phyloP scores from a whole-genome alignment of 2,113 vertebrate genomes.

The Chinchilla lanigera region DNA sequence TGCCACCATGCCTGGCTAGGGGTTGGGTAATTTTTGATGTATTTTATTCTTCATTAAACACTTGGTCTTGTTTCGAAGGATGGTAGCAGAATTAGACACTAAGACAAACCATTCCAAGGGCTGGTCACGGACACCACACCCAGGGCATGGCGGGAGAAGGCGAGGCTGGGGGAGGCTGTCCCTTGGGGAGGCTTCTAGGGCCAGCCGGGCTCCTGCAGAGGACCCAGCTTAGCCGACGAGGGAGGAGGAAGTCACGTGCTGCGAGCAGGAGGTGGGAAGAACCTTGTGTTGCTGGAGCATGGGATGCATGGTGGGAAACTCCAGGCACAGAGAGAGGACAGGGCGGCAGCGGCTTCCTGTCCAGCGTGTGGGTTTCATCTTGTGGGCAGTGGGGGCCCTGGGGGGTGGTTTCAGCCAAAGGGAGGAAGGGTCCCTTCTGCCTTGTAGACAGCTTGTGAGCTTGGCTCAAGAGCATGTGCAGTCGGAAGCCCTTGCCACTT shows the following conservation, averaged over 20 bases:
- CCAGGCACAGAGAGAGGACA: not conserved
- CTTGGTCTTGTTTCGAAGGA: not conserved
- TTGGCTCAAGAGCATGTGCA: not conserved
- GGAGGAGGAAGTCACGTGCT: not conserved
- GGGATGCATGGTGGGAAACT: not conserved
- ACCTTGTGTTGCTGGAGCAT: accelerated
- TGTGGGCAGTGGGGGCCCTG: not conserved
- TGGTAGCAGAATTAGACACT: not conserved
- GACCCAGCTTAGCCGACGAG: not conserved
- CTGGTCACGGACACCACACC: not conserved
- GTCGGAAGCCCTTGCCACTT: not conserved
- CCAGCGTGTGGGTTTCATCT: not conserved
- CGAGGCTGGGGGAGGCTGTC: not conserved
- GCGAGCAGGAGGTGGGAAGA: not conserved
- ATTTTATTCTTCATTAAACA: not conserved
- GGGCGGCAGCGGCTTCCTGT: not conserved
- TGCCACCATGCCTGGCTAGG: not conserved
- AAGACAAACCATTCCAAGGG: not conserved
- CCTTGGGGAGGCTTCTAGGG: not conserved
- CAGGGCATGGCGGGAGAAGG: not conserved
- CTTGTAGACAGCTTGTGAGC: not conserved
- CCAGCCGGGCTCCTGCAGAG: not conserved
- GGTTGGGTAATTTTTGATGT: not conserved
- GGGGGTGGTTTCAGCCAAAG: not conserved
- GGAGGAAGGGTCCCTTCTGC: not conserved